Base-by-base conservation (phyloP, 2,797 vertebrate species). In the Brotogeris chrysoptera region DNA sequence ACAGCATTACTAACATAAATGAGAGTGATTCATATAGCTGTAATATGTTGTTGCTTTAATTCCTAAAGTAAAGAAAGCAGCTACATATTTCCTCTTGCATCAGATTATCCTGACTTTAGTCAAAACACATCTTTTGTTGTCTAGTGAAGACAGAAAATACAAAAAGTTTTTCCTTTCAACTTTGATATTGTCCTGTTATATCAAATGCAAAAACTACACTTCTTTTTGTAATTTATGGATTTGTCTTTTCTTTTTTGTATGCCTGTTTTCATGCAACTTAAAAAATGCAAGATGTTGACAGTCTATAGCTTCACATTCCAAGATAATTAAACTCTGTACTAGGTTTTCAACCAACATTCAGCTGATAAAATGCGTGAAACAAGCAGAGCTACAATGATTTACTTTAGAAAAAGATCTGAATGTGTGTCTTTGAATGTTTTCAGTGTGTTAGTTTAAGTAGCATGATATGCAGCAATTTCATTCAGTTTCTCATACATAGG, bases 391-490 rank as follows among this genome's bases (percentile, higher is more conserved):
- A 70, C n/a, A 57, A 5, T 36, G 6, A 34, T 71, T 55, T 79
- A 28, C 30, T 61, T 70, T 9, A 61, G 66, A 59, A 36, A 80
- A 57, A 66, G 5, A 16, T 63, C 14, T 50, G 5, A 61, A 34
- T 32, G 10, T 39, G 5, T 34, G 11, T 55, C 27, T 71, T 71
- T 43, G 21, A 79, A 47, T 6, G n/a, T 9, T 39, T 78, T 70
- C 9, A 34, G 9, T 47, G 23, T 4, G 5, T 63, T 89, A 68
- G 43, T 76, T 52, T 68, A 71, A 83, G 34, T 10, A 53, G 14
- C 38, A 23, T 1, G 1, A 18, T 43, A 19, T 41, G 55, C 38
- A 69, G 32, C 8, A 55, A 20, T 55, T 50, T 0, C 0, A 21
- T 88, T 93, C n/a, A 47, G 7, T 70, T 61, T 82, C 46, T 85